phyloP scores from a whole-genome alignment of 2,888 invertebrate species.

The Arrhopalites spinosus region DNA sequence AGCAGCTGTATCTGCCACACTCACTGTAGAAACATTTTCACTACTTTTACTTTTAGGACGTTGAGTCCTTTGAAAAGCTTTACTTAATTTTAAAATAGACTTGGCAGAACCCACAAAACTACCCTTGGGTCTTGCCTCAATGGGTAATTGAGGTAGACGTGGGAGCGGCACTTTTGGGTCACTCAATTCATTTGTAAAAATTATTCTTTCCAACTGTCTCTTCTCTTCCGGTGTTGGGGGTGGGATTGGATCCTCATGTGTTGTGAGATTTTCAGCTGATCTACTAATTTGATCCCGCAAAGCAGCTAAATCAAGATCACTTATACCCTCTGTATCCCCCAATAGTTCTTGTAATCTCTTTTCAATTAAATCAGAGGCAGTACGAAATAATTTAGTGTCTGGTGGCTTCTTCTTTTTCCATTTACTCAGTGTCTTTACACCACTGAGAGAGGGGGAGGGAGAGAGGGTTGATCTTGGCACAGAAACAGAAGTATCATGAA shows the following conservation, averaged over 20 bases:
- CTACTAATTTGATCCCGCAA: slow-evolving; percentile 29
- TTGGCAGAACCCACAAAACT: slow-evolving; percentile 33
- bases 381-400: background rate
- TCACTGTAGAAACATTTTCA: slow-evolving; percentile 28
- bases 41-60: slow-evolving; percentile 33
- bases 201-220: slow-evolving; percentile 27
- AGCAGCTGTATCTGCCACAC: background rate
- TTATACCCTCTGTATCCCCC: slow-evolving; percentile 39
- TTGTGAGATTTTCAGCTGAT: slow-evolving; percentile 10
- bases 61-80: slow-evolving; percentile 4
- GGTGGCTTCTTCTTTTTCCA: slow-evolving; percentile 33
- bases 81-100: slow-evolving; percentile 22
- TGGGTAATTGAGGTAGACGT: slow-evolving; percentile 24
- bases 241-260: slow-evolving; percentile 15
- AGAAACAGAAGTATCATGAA: slow-evolving; percentile 31
- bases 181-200: slow-evolving; percentile 29
- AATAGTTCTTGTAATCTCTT: slow-evolving; percentile 49
- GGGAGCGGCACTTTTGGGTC: slow-evolving; percentile 37
- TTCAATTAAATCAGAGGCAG: slow-evolving; percentile 48
- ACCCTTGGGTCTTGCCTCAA: slow-evolving; percentile 28
- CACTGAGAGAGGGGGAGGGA: slow-evolving; percentile 23
- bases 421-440: slow-evolving; percentile 6
- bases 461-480: slow-evolving; percentile 34
- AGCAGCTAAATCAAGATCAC: slow-evolving; percentile 29
- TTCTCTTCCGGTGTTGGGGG: slow-evolving; percentile 34